These are phyloP conservation scores for Phenganax stokvisi DNA, from an alignment of 92 coral and sea anemone genomes.

Conservation along the genomic window DNA sequence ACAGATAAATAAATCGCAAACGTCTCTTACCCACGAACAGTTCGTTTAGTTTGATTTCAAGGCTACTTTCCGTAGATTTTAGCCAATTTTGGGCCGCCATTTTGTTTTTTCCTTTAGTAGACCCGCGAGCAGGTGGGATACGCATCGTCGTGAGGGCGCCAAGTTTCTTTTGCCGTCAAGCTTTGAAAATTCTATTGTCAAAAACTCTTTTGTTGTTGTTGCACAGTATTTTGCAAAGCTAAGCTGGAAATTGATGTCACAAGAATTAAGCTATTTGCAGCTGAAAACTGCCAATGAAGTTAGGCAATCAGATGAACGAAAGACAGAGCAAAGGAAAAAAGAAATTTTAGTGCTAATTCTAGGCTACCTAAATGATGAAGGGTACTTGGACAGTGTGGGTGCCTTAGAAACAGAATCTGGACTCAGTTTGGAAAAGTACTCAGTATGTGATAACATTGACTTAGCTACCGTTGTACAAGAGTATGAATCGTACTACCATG, in stretches of 20 bases:
- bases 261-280: constrained; percentile 92
- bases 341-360: constrained; percentile 74
- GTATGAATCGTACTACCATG: constrained; percentile 84
- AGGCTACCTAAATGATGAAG: constrained; percentile 78
- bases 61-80: background rate
- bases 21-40: constrained; percentile 56
- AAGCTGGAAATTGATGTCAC: constrained; percentile 54
- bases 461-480: constrained; percentile 90
- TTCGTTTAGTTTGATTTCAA: constrained; percentile 52
- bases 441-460: constrained; percentile 96
- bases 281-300: constrained; percentile 96
- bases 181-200: constrained; percentile 37
- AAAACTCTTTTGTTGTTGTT: background rate
- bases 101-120: background rate
- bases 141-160: constrained; percentile 40
- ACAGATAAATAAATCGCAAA: constrained; percentile 64
- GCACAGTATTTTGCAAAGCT: background rate
- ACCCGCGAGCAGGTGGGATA: constrained; percentile 20
- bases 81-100: constrained; percentile 40
- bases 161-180: constrained; percentile 47
- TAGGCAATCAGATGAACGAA: constrained; percentile 83
- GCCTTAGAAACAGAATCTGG: constrained; percentile 87
- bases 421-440: constrained; percentile 69
- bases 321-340: constrained; percentile 69
- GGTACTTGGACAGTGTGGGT: constrained; percentile 61